Conservation (phyloP, 2,797 vertebrate species). For the Alouatta caraya region DNA sequence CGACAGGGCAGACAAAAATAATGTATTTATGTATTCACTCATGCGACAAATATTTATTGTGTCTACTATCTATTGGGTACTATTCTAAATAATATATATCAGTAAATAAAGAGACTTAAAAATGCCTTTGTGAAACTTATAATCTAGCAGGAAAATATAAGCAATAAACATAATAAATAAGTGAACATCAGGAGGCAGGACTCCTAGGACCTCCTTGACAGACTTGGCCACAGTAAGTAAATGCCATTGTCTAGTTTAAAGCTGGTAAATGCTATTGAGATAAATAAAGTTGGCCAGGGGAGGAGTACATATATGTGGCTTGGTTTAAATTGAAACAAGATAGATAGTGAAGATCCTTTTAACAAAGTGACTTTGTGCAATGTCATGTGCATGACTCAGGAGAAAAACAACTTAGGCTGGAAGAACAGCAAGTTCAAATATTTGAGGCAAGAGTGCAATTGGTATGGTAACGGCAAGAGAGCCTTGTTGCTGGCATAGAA, state of each 20-base stretch:
- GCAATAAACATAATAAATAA: neutral
- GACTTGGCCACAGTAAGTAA: neutral
- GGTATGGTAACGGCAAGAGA: neutral
- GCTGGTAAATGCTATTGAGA: neutral
- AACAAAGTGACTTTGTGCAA: neutral
- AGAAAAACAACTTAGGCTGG: neutral
- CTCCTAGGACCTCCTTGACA: neutral
- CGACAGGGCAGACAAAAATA: neutral
- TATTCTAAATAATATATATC: neutral
- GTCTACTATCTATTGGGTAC: neutral
- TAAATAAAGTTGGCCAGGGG: neutral
- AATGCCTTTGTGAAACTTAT: neutral
- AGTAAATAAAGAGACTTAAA: neutral
- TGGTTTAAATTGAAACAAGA: neutral
- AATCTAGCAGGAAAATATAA: neutral
- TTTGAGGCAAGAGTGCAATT: neutral
- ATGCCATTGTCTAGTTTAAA: neutral
- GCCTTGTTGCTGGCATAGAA: neutral
- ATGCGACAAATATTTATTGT: neutral
- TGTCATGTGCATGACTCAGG: neutral
- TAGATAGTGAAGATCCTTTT: neutral
- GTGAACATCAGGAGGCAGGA: neutral
- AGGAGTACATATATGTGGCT: neutral
- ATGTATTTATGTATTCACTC: neutral
- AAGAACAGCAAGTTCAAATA: neutral